These are phyloP conservation scores for Anser cygnoides DNA, from an alignment of 2,113 vertebrate species.

Conservation along the genomic window DNA sequence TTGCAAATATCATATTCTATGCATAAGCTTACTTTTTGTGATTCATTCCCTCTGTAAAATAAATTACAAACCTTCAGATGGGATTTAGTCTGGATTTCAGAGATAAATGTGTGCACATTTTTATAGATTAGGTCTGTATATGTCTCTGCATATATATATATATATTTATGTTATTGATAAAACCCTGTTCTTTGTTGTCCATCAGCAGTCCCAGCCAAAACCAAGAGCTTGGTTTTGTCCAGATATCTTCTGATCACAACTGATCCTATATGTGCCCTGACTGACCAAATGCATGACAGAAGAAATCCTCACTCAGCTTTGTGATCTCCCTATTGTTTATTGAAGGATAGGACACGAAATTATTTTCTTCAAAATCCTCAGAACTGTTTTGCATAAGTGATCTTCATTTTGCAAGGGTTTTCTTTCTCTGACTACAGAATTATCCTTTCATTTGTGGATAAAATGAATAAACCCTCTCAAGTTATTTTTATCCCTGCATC, in stretches of 20 bases:
- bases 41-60: conserved; percentile 50
- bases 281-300: not conserved
- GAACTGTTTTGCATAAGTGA: not conserved
- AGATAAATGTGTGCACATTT: conserved; percentile 29
- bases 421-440: not conserved
- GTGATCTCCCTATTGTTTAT: not conserved
- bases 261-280: not conserved
- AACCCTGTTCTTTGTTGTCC: conserved; percentile 14
- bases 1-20: conserved; percentile 50
- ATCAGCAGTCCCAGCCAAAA: not conserved
- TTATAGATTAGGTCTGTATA: conserved; percentile 6
- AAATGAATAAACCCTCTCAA: not conserved
- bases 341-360: not conserved
- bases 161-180: conserved; percentile 46
- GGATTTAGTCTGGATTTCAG: conserved; percentile 58
- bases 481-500: conserved; percentile 8
- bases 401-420: not conserved
- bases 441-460: not conserved
- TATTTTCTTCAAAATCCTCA: not conserved
- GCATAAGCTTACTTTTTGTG: conserved; percentile 17
- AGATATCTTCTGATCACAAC: conserved; percentile 16
- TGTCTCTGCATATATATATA: not conserved
- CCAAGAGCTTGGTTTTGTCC: not conserved
- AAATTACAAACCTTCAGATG: conserved; percentile 46
- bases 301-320: not conserved